These are phyloP conservation scores for Cirrhinus mrigala DNA, from an alignment of 2,797 vertebrate species.

Conservation along the genomic window DNA sequence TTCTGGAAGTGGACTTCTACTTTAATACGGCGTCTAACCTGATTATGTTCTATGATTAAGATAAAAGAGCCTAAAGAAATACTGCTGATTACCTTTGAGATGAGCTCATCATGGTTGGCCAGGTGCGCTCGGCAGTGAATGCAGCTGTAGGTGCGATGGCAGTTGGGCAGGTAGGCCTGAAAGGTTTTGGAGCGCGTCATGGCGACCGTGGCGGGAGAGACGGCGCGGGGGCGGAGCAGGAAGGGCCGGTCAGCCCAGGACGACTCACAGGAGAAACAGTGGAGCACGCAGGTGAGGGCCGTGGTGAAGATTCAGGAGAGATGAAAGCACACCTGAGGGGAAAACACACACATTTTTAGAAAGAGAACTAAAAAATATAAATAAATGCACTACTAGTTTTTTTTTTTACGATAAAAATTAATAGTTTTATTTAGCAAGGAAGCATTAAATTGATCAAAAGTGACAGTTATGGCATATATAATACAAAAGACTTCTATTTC, in stretches of 20 bases:
- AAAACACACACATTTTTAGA: slow-evolving; percentile 6
- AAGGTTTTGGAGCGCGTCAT: slow-evolving; percentile 86
- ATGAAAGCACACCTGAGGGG: slow-evolving; percentile 34
- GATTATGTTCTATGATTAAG: background rate
- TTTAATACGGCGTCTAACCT: no score
- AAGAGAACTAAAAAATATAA: background rate
- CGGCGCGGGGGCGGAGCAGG: slow-evolving; percentile 34
- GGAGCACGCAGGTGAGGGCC: slow-evolving; percentile 89
- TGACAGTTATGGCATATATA: background rate
- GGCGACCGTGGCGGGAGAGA: slow-evolving; percentile 48
- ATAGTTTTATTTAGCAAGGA: background rate
- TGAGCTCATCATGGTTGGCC: slow-evolving; percentile 90
- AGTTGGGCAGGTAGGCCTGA: slow-evolving; percentile 88
- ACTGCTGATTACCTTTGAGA: slow-evolving; percentile 83
- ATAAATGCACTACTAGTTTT: background rate
- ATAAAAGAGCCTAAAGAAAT: background rate
- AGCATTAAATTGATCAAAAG: background rate
- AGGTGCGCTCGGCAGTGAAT: slow-evolving; percentile 89
- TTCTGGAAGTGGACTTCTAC: no score
- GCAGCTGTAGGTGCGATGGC: slow-evolving; percentile 91
- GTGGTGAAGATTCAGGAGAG: slow-evolving; percentile 76
- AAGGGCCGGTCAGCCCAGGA: slow-evolving; percentile 79
- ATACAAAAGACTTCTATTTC: background rate
- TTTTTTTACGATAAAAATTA: no score
- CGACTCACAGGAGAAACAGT: slow-evolving; percentile 86